These are phyloP conservation scores for Thinocorus orbignyianus DNA, from an alignment of 2,113 vertebrate genomes.

Conservation along the genomic window DNA sequence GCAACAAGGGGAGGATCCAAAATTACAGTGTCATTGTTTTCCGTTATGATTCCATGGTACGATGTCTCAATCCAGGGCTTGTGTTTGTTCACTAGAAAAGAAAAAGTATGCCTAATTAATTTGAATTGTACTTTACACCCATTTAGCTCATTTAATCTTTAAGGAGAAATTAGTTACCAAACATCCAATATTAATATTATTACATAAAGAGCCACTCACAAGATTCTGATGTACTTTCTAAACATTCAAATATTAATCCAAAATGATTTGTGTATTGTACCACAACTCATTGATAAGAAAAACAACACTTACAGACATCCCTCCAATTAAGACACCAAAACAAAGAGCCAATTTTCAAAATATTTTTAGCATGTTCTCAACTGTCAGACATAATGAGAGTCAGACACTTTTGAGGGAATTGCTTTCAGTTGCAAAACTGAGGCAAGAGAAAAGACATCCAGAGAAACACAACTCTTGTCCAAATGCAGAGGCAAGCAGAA, in stretches of 20 bases:
- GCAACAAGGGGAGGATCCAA: slow-evolving; percentile 95
- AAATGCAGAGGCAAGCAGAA: neutral
- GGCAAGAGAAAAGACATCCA: neutral
- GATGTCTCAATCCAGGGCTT: slow-evolving; percentile 99
- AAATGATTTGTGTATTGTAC: neutral
- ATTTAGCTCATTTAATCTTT: neutral
- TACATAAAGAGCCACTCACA: neutral
- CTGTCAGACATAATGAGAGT: neutral
- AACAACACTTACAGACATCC: neutral
- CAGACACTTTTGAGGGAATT: neutral
- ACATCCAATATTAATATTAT: neutral
- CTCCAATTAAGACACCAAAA: neutral
- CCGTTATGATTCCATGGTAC: slow-evolving; percentile 94
- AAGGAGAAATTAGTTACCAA: neutral
- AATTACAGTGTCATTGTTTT: slow-evolving; percentile 93
- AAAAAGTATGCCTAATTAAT: neutral
- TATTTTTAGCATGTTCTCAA: neutral
- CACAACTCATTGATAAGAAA: neutral
- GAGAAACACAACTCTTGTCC: neutral
- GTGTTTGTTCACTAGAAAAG: slow-evolving; percentile 91
- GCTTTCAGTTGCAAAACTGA: neutral
- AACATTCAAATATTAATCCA: neutral
- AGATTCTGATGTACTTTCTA: neutral
- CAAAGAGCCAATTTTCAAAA: neutral
- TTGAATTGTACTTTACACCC: neutral